Conservation (phyloP, 2,113 vertebrate genomes). For the Gyps fulvus region DNA sequence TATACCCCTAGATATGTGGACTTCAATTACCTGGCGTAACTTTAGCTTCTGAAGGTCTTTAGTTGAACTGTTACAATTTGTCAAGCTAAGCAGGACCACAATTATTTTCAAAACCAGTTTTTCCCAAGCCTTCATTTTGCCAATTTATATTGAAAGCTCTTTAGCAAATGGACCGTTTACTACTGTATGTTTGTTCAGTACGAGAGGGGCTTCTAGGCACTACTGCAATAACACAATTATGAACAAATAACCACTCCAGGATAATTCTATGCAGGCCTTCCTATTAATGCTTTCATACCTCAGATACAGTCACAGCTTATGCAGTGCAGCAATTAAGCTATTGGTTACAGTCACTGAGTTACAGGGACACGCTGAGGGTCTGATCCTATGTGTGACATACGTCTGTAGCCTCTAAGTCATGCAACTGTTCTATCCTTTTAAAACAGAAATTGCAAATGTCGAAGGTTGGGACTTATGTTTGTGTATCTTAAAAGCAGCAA, state of each 20-base stretch:
- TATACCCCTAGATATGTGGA: background rate
- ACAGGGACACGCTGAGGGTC: background rate
- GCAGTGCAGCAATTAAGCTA: background rate
- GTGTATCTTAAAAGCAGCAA: background rate
- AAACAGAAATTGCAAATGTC: background rate
- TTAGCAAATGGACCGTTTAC: background rate
- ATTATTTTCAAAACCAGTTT: background rate
- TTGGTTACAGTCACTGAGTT: background rate
- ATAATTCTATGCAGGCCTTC: background rate
- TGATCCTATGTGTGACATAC: background rate
- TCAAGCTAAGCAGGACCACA: background rate
- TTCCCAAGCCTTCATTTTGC: background rate
- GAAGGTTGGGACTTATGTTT: background rate
- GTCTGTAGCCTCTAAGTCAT: background rate
- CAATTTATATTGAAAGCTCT: background rate
- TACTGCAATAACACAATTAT: background rate
- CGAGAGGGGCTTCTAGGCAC: background rate
- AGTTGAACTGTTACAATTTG: background rate
- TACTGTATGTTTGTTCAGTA: background rate
- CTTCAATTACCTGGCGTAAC: background rate
- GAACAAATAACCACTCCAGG: background rate
- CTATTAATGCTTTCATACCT: background rate
- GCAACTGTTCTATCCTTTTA: background rate
- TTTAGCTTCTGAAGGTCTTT: background rate
- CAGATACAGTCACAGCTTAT: background rate